These are phyloP conservation scores for Crocodylus rhombifer DNA, from an alignment of 2,797 vertebrate genomes.

Conservation along the genomic window DNA sequence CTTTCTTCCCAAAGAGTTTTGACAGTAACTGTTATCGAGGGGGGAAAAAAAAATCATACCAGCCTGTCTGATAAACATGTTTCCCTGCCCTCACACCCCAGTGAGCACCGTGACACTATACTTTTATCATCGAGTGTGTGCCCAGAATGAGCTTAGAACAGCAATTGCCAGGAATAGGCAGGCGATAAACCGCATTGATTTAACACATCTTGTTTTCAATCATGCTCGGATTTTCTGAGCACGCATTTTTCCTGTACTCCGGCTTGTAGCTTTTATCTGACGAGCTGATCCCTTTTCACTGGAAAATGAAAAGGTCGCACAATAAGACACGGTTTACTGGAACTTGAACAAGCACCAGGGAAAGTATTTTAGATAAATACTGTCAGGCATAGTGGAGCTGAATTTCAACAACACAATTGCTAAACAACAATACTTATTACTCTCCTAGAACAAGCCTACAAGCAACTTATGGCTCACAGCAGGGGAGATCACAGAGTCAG, in stretches of 20 bases:
- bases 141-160: constrained; percentile 88
- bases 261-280: constrained; percentile 90
- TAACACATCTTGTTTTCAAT: constrained; percentile 92
- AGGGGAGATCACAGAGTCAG: constrained; percentile 71
- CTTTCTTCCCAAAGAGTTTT: constrained; percentile 73
- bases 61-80: constrained; percentile 85
- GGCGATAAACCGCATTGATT: constrained; percentile 91
- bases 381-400: constrained; percentile 88
- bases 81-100: constrained; percentile 82
- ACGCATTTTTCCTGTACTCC: constrained; percentile 88
- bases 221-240: constrained; percentile 90
- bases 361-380: constrained; percentile 91
- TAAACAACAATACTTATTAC: constrained; percentile 89
- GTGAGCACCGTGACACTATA: constrained; percentile 84
- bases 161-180: constrained; percentile 88
- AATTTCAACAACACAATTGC: constrained; percentile 87
- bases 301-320: constrained; percentile 91
- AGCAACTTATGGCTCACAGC: constrained; percentile 80
- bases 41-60: constrained; percentile 69
- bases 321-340: constrained; percentile 90
- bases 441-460: constrained; percentile 81
- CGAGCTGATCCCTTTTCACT: constrained; percentile 88
- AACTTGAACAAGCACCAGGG: constrained; percentile 86
- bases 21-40: constrained; percentile 80
- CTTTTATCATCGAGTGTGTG: constrained; percentile 87